Evolutionary conservation across 2,797 vertebrate genomes (phyloP).

Genomic region (Rousettus madagascariensis): DNA sequence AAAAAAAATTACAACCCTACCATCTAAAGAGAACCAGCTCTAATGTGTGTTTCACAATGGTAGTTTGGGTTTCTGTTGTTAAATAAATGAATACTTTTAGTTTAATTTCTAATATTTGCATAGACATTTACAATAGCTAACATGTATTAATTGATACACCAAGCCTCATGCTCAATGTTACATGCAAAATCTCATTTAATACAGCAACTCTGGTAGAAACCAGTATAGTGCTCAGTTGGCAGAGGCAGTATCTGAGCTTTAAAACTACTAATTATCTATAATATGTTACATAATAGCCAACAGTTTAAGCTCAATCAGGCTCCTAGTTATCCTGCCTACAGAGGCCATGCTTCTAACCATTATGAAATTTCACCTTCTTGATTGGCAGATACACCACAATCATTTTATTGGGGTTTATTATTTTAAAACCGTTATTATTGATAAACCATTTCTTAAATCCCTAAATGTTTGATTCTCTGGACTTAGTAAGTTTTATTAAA

Average conservation of each 20-base stretch:
- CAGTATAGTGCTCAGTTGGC: neutral
- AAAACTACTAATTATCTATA: neutral
- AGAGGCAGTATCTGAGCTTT: neutral
- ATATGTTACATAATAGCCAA: neutral
- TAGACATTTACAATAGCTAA: neutral
- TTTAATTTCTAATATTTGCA: neutral
- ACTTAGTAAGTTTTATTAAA: slow-evolving; percentile 34
- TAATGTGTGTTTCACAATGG: neutral
- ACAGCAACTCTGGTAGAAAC: neutral
- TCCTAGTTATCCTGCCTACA: neutral
- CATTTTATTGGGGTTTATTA: neutral
- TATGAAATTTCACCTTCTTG: neutral
- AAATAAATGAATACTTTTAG: neutral
- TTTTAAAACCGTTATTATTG: neutral
- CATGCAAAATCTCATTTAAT: neutral
- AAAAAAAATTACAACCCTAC: neutral
- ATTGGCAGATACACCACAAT: neutral
- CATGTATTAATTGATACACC: neutral
- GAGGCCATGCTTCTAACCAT: neutral
- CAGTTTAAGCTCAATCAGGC: neutral
- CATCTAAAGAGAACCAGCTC: neutral
- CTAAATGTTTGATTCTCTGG: neutral
- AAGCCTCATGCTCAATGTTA: neutral
- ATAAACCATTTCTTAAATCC: neutral
- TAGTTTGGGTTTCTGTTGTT: neutral